Percentiles rank a stretch among this genome's conserved stretches.
phyloP scores from a whole-genome alignment of 2,888 invertebrate species.

The Clivina fossor region DNA sequence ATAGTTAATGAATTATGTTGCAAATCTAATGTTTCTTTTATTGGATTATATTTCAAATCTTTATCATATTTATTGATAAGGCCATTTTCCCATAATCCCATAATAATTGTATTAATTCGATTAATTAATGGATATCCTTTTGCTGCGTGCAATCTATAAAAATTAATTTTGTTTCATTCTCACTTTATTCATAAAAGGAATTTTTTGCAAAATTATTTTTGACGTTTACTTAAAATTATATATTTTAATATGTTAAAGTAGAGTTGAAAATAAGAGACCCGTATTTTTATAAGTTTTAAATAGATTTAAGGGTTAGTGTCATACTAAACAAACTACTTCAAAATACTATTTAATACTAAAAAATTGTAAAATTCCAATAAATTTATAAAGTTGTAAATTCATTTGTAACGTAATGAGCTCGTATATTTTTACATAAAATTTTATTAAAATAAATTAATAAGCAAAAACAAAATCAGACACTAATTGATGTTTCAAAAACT shows the following conservation, averaged over 20 bases:
- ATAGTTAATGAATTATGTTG: conserved; percentile 4
- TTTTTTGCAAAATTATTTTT: background rate
- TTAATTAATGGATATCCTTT: conserved; percentile 15
- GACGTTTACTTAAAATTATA: background rate
- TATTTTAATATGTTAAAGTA: background rate
- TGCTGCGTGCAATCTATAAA: conserved; percentile 5
- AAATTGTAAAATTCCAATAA: too few relatives aligned
- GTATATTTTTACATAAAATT: too few relatives aligned
- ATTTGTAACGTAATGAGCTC: too few relatives aligned
- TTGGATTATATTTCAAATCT: conserved; percentile 6
- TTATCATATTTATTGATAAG: conserved; percentile 13
- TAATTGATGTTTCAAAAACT: background rate
- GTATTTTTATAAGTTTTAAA: background rate
- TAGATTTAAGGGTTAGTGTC: too few relatives aligned
- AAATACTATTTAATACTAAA: too few relatives aligned
- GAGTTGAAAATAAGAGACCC: background rate
- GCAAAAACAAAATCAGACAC: background rate
- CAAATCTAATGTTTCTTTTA: conserved; percentile 1
- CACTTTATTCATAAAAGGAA: background rate
- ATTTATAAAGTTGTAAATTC: too few relatives aligned
- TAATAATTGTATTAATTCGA: conserved; percentile 8
- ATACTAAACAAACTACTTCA: too few relatives aligned
- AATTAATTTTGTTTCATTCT: background rate
- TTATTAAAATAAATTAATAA: background rate
- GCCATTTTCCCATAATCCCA: conserved; percentile 14